Evolutionary conservation across 2,113 vertebrate genomes (phyloP).

Genomic region (Sebastes schlegelii): DNA sequence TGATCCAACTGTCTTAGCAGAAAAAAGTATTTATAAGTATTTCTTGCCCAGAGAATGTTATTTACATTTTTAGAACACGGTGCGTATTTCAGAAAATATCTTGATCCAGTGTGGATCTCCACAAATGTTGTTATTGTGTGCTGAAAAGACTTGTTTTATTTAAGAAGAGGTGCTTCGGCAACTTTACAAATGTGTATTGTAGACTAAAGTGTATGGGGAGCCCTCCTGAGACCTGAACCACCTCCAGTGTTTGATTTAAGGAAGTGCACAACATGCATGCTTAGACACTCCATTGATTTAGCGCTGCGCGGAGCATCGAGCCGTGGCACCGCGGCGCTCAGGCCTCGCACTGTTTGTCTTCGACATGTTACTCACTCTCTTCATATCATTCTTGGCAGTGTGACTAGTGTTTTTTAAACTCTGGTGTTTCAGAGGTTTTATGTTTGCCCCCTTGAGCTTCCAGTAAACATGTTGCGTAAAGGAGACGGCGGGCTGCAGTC

Average conservation of each 20-base stretch:
- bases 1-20: neutral
- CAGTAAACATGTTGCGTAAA: conserved; percentile 78
- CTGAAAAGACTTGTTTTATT: neutral
- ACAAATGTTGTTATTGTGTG: neutral
- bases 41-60: neutral
- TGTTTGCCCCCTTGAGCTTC: conserved; percentile 64
- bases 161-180: neutral
- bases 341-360: conserved; percentile 52
- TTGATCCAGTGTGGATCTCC: neutral
- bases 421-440: conserved; percentile 35
- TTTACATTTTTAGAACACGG: conserved; percentile 21
- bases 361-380: conserved; percentile 38
- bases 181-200: conserved; percentile 7
- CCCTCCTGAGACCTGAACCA: conserved; percentile 3
- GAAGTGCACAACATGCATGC: conserved; percentile 8
- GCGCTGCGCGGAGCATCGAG: neutral
- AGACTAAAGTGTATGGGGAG: conserved; percentile 32
- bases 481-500: conserved; percentile 46
- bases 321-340: neutral
- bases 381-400: conserved; percentile 39
- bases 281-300: conserved; percentile 26
- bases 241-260: conserved; percentile 42
- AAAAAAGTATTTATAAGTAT: conserved; percentile 12
- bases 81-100: neutral
- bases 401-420: conserved; percentile 20